Evolutionary conservation across 2,797 vertebrate species (phyloP).

Genomic region (Halcyon badia): DNA sequence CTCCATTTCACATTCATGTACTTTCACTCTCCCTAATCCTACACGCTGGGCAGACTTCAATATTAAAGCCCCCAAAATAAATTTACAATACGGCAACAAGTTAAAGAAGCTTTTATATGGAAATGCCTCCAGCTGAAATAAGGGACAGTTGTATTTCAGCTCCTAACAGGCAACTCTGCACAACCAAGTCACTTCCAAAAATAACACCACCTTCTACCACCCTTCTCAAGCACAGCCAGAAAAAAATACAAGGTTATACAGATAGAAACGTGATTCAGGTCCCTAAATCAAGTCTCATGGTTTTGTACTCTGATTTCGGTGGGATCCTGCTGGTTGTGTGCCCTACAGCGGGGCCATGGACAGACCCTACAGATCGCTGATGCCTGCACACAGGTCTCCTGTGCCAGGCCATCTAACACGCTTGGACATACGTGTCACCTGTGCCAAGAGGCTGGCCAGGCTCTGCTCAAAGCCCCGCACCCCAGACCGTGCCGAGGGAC

Average conservation of each 20-base stretch:
- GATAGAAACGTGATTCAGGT: not conserved
- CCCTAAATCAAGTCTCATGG: not conserved
- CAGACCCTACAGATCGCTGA: accelerated
- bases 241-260: not conserved
- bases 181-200: conserved; percentile 14
- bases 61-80: conserved; percentile 15
- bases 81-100: not conserved
- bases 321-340: not conserved
- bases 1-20: conserved; percentile 9
- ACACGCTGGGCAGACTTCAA: not conserved
- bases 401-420: accelerated
- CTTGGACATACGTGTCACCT: accelerated
- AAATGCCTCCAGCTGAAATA: conserved; percentile 37
- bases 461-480: not conserved
- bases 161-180: not conserved
- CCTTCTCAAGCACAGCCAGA: not conserved
- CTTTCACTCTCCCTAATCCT: conserved; percentile 2
- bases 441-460: accelerated
- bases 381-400: not conserved
- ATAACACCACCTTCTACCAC: conserved; percentile 33
- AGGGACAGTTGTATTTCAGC: conserved; percentile 25
- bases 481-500: not conserved
- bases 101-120: conserved; percentile 45
- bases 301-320: not conserved
- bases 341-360: accelerated